These are phyloP conservation scores for Strongylocentrotus purpuratus DNA, from an alignment of 35 echinoderm and acorn worm species.

Conservation along the genomic window DNA sequence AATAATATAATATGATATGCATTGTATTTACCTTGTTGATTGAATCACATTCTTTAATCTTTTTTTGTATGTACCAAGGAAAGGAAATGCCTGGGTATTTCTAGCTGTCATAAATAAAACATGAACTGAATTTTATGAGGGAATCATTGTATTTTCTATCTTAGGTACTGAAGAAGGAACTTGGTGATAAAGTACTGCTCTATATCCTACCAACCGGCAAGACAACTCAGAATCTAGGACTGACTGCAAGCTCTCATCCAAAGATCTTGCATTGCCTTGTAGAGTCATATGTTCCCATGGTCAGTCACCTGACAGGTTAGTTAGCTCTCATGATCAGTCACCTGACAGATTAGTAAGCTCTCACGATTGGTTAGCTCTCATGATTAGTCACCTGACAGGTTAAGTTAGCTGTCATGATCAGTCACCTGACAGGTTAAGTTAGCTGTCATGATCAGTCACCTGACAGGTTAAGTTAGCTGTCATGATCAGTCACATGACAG, in stretches of 20 bases:
- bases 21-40: too few species aligned
- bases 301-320: not conserved
- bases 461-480: not conserved
- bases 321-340: not conserved
- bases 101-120: too few species aligned
- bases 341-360: not conserved
- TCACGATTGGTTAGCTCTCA: not conserved
- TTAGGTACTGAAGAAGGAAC: conserved; percentile 32
- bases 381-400: not conserved
- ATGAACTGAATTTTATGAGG: not conserved
- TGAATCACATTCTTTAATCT: too few species aligned
- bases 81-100: too few species aligned
- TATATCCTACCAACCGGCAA: conserved; percentile 27
- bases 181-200: not conserved
- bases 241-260: conserved; percentile 15
- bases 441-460: not conserved
- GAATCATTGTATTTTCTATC: not conserved
- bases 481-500: not conserved
- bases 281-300: conserved; percentile 27
- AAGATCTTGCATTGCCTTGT: conserved; percentile 35
- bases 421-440: not conserved
- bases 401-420: not conserved
- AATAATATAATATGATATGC: too few species aligned
- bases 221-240: not conserved
- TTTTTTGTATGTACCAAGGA: too few species aligned